Percentiles rank a stretch among this genome's conserved stretches.
Conservation (phyloP, 2,797 vertebrate species). For the Chloroceryle inda region DNA sequence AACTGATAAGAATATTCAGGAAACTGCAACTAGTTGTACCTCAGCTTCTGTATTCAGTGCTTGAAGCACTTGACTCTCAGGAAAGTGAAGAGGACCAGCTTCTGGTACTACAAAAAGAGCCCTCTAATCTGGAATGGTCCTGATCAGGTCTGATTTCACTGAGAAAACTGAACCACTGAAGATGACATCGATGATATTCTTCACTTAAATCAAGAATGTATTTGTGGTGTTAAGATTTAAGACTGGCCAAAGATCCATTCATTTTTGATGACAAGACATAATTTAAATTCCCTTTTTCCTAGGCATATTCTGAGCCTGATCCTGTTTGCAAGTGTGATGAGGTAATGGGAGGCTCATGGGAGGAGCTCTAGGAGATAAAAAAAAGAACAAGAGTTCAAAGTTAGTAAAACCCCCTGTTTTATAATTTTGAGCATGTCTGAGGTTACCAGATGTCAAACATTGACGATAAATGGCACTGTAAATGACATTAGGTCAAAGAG, state of each 20-base stretch:
- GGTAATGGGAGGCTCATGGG: background rate
- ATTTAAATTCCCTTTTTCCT: background rate
- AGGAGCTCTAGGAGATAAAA: background rate
- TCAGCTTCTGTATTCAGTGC: background rate
- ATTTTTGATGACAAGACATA: background rate
- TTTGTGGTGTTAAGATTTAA: background rate
- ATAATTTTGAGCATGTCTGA: background rate
- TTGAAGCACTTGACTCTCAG: background rate
- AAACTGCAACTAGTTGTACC: background rate
- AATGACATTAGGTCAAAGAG: background rate
- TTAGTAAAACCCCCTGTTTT: background rate
- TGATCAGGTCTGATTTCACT: background rate
- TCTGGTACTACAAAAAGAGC: background rate
- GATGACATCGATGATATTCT: background rate
- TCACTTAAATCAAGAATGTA: background rate
- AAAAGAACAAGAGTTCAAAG: background rate
- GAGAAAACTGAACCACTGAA: background rate
- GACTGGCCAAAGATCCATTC: background rate
- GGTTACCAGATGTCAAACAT: background rate
- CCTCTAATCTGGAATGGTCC: background rate
- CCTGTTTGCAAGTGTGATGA: background rate
- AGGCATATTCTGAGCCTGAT: background rate
- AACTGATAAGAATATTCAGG: background rate
- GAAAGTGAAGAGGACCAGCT: background rate
- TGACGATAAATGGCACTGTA: background rate